Conservation (phyloP, 2,888 invertebrate species). For the Slavum lentiscoides region DNA sequence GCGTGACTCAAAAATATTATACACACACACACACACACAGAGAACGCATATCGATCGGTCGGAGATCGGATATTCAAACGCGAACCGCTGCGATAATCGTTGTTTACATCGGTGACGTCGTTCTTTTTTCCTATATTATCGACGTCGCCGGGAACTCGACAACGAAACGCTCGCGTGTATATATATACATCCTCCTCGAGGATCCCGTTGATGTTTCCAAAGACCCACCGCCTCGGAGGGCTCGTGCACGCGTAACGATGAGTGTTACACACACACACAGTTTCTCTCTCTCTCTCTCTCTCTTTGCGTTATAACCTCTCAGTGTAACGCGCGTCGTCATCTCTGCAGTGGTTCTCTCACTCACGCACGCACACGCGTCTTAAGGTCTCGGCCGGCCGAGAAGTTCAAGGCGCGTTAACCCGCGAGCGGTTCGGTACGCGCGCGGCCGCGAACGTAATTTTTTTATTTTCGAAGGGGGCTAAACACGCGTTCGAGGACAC, state of each 20-base stretch:
- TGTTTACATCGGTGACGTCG: slow-evolving; percentile 29
- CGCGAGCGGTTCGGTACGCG: neutral
- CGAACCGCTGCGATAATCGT: slow-evolving; percentile 1
- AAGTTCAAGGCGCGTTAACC: slow-evolving; percentile 33
- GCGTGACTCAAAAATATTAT: slow-evolving; percentile 45
- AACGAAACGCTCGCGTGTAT: neutral
- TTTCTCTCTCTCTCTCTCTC: too few relatives aligned
- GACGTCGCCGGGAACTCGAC: neutral
- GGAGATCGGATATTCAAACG: too few relatives aligned
- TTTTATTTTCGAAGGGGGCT: too few relatives aligned
- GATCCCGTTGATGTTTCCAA: neutral
- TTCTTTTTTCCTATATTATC: neutral
- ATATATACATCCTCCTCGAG: too few relatives aligned
- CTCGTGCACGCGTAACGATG: neutral
- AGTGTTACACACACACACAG: too few relatives aligned
- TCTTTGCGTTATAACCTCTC: too few relatives aligned
- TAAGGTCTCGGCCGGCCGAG: slow-evolving; percentile 37
- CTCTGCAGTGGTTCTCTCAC: too few relatives aligned
- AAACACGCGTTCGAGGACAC: too few relatives aligned
- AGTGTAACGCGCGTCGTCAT: too few relatives aligned
- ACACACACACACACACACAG: neutral
- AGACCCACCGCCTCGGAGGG: neutral
- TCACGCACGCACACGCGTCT: too few relatives aligned
- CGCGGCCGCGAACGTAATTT: slow-evolving; percentile 2
- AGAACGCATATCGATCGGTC: slow-evolving; percentile 15